Conservation (phyloP, 2,113 vertebrate genomes). For the Cervus canadensis region DNA sequence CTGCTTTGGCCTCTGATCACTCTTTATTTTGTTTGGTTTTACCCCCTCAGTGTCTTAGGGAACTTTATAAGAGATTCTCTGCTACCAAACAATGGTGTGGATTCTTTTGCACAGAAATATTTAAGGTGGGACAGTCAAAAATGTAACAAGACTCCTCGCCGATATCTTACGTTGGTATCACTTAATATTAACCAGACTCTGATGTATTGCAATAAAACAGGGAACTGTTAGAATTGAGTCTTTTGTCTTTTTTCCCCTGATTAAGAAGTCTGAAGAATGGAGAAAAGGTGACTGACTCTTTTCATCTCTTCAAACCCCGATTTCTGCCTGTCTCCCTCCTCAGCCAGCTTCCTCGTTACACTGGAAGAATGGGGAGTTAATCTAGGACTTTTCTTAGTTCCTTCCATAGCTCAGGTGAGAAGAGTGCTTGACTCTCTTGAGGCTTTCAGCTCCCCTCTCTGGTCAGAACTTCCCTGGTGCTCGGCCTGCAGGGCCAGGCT, state of each 20-base stretch:
- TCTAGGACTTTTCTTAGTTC: not conserved
- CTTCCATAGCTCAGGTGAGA: not conserved
- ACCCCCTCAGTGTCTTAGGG: constrained; percentile 85
- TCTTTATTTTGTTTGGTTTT: constrained; percentile 83
- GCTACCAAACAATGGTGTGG: constrained; percentile 90
- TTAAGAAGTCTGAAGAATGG: not conserved
- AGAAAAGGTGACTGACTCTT: not conserved
- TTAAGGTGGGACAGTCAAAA: constrained; percentile 93
- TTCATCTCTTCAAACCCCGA: fast-evolving
- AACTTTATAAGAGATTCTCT: constrained; percentile 91
- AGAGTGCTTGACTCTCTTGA: not conserved
- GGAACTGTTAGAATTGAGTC: constrained; percentile 87
- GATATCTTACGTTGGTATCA: constrained; percentile 90
- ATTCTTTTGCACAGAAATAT: constrained; percentile 98
- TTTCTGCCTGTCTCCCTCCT: not conserved
- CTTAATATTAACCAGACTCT: constrained; percentile 95
- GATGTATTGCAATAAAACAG: constrained; percentile 98
- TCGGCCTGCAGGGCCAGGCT: not conserved
- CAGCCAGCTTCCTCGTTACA: not conserved
- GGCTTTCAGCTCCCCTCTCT: not conserved
- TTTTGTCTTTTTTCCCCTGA: constrained; percentile 54
- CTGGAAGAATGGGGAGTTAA: not conserved
- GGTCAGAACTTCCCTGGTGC: not conserved
- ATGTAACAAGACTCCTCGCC: constrained; percentile 87
- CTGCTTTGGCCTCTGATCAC: constrained; percentile 80